Evolutionary conservation across 2,797 vertebrate genomes (phyloP).

Genomic region (Aotus griseimembra): DNA sequence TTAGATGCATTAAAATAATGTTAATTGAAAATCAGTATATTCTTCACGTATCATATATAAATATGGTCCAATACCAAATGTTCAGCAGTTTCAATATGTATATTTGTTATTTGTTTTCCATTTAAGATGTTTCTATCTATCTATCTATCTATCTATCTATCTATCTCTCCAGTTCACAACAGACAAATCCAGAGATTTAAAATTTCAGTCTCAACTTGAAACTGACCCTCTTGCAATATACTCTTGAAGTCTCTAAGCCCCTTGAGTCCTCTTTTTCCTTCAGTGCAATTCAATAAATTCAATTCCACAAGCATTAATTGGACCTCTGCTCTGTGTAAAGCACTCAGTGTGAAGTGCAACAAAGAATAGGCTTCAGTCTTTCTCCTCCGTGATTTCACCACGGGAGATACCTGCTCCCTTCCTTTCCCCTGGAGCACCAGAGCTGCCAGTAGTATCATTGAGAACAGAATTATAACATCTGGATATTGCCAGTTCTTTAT

Average conservation of each 20-base stretch:
- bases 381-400: background rate
- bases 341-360: constrained; percentile 34
- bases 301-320: constrained; percentile 64
- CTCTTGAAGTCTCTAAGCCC: constrained; percentile 12
- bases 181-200: constrained; percentile 62
- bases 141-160: background rate
- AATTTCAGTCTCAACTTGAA: constrained; percentile 39
- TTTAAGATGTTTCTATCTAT: background rate
- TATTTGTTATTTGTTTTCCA: background rate
- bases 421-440: background rate
- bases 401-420: background rate
- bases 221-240: constrained; percentile 51
- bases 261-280: constrained; percentile 52
- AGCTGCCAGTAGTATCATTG: background rate
- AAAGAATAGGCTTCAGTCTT: background rate
- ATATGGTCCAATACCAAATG: background rate
- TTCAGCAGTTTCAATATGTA: background rate
- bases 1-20: background rate
- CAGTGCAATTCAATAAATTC: constrained; percentile 53
- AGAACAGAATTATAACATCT: background rate
- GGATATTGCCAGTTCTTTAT: background rate
- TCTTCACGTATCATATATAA: background rate
- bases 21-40: background rate
- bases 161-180: background rate
- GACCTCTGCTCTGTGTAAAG: constrained; percentile 53